A percentile compares a stretch with the other conserved stretches of the same genome.
These are phyloP conservation scores for Poecilia gillii DNA, from an alignment of 2,797 vertebrate species.

Conservation along the genomic window DNA sequence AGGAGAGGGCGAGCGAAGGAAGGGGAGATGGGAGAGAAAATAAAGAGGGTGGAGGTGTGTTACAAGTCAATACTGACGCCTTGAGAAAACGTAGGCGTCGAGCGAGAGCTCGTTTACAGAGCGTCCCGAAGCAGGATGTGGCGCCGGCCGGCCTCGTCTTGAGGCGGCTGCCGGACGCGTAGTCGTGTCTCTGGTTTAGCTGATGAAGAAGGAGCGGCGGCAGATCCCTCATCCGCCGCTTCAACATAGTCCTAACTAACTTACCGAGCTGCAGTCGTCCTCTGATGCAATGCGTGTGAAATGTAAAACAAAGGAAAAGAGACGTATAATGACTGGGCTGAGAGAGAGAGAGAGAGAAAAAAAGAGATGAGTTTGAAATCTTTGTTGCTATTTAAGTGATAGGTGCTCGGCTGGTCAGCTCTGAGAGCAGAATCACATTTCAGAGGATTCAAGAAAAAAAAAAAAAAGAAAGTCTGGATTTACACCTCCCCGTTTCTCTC, in stretches of 20 bases:
- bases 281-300: constrained; percentile 71
- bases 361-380: constrained; percentile 4
- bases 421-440: constrained; percentile 33
- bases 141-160: constrained; percentile 15
- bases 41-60: constrained; percentile 14
- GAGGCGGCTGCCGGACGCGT: constrained; percentile 36
- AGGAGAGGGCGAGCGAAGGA: constrained; percentile 38
- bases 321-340: constrained; percentile 31
- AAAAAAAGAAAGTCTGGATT: constrained; percentile 14
- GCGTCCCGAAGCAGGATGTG: constrained; percentile 14
- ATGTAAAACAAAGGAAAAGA: constrained; percentile 43
- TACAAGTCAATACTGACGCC: constrained; percentile 44
- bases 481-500: constrained; percentile 13
- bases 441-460: constrained; percentile 6
- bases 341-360: neutral
- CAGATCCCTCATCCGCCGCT: constrained; percentile 46
- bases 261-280: constrained; percentile 38
- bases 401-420: constrained; percentile 22
- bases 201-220: constrained; percentile 48
- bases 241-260: constrained; percentile 44
- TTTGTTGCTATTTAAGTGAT: constrained; percentile 28
- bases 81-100: constrained; percentile 34
- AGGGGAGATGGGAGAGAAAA: constrained; percentile 21
- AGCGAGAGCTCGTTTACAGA: constrained; percentile 54
- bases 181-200: constrained; percentile 36